Base-by-base conservation (phyloP, 2,888 invertebrate species). In the Hemithea aestivaria region DNA sequence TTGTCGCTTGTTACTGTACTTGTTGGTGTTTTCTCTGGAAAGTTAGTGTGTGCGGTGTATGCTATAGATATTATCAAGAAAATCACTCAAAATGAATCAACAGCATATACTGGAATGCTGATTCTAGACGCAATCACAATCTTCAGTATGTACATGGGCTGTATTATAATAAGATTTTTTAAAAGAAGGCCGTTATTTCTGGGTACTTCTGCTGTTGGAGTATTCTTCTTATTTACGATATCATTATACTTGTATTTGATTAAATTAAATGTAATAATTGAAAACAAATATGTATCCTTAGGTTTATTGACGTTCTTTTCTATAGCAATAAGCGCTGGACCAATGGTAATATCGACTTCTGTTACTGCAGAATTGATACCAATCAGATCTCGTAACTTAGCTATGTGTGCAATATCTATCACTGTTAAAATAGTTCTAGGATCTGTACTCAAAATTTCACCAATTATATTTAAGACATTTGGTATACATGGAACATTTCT, bases 61-160 rank as follows among this genome's bases (percentile, higher is more conserved):
- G 67, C 65, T 3, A 48, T 72, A 12, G 73, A 73, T 40, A 62
- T 73, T 12, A 48, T 70, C 10, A 70, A 62, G 29, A 62, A 60
- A 31, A 67, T 73, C 8, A 69, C 66, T 0, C 28, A 39, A 0
- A 58, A 42, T 20, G 65, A 70, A 40, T 33, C 45, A 0, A 55
- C 60, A 0, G 71, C 73, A 0, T 73, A 73, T n/a, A 47, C 39
- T 0, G 61, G 54, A 2, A 70, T 75, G 66, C 37, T 73, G n/a
- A 59, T 70, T 24, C 46, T 74, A 28, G 73, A 74, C 27, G 75
- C 67, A 1, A 41, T 73, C 0, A 67, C 73, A 7, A 58, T 75
- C 1, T 5, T 56, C 0, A 58, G 66, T 29, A 64, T 65, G 63
- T 69, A 68, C 27, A 7, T 53, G 0, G 63, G 66, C 3, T 50